Base-by-base conservation (phyloP, 2,888 invertebrate species). In the Mesochorus sp. region DNA sequence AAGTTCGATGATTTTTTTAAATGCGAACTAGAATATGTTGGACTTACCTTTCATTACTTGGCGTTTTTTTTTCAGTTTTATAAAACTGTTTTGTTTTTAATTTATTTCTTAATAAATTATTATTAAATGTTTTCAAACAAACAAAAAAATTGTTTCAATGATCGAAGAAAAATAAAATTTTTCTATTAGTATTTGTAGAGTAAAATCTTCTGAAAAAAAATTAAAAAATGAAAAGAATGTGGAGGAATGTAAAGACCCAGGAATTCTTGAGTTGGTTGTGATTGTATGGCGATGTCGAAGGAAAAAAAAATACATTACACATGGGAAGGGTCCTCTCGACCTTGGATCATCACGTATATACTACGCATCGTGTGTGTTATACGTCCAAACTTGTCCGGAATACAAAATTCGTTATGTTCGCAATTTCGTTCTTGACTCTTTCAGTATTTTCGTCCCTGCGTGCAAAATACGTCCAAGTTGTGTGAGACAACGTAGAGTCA, bases 331-430 rank as follows among this genome's bases (percentile, higher is more conserved):
- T 61, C 59, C 66, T 73, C 70, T 61, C 70, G 80, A 76, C 72
- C 75, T 78, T 80, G 72, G 44, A 68, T 59, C 55, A 72, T 79
- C 75, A 39, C 68, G 61, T 59, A n/a, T n/a, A n/a, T n/a, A n/a
- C n/a, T n/a, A n/a, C 62, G 42, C 26, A 12, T 2, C 28, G 21
- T 14, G 42, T 12, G 37, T 21, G 53, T 57, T 14, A 10, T 59
- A 31, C 57, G 70, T 49, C 39, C 76, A 57, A 61, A 57, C 73
- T 78, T 57, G 76, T 62, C 24, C 61, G 67, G 76, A 79, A 79
- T 76, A 76, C 64, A 57, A 73, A 73, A 76, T 64, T 62, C 24
- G n/a, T 47, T 71, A n/a, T 66, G 61, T 59, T 66, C 44, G 70
- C 79, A 68, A 71, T 67, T 76, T 55, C 66, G 42, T 47, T 70